phyloP scores from a whole-genome alignment of 2,888 invertebrate species.

The Ichneumoninae sp. region DNA sequence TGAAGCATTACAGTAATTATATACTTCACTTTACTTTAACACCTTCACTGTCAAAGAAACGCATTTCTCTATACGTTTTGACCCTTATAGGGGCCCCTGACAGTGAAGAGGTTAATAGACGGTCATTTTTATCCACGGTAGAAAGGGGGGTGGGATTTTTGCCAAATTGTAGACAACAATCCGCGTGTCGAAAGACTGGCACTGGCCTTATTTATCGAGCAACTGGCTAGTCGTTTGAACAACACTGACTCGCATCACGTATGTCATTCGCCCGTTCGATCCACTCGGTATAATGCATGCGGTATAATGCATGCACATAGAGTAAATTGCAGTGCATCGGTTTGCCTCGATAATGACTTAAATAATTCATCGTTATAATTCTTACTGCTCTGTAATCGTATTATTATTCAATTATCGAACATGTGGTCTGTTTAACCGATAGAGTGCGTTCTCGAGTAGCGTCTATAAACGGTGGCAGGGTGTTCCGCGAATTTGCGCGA shows the following conservation, averaged over 20 bases:
- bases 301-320: neutral
- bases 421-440: conserved; percentile 23
- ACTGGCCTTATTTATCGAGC: neutral
- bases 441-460: conserved; percentile 22
- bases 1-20: too few species aligned
- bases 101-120: too few species aligned
- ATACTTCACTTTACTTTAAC: too few species aligned
- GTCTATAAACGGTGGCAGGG: conserved; percentile 48
- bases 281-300: neutral
- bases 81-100: too few species aligned
- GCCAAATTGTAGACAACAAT: neutral
- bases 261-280: neutral
- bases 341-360: conserved; percentile 70
- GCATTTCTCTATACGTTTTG: too few species aligned
- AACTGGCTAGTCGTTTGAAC: neutral
- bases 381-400: conserved; percentile 73
- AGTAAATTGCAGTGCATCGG: conserved; percentile 63
- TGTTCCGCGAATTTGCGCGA: conserved; percentile 46
- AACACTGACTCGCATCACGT: conserved; percentile 22
- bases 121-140: too few species aligned
- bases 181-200: neutral
- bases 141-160: too few species aligned
- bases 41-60: too few species aligned
- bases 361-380: conserved; percentile 77
- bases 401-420: conserved; percentile 77